Base-by-base conservation (phyloP, 2,797 vertebrate species). In the Erpetoichthys calabaricus region DNA sequence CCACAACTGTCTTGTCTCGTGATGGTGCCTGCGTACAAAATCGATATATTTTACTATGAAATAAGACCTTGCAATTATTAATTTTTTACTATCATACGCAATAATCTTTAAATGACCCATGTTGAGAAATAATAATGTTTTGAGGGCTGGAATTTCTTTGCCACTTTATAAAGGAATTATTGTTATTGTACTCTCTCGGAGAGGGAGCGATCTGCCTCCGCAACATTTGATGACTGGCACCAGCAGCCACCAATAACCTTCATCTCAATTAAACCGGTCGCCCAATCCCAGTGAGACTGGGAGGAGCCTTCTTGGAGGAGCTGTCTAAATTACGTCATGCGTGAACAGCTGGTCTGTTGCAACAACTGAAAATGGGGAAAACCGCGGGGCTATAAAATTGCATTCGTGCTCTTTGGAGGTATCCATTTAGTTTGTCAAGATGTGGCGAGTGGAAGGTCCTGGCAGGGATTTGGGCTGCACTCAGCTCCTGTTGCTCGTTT, bases 261-360 rank as follows among this genome's bases (percentile, higher is more conserved):
- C 51, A 62, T 55, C 69, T 62, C 67, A 76, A 71, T 69, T 5
- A 67, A 63, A 61, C 65, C 65, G 67, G 52, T 58, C 67, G 77
- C 75, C 84, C 72, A 86, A 87, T 87, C 78, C 74, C 68, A 68
- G 72, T 57, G 58, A 47, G 62, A 46, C 63, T 61, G 70, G 78
- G 80, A 67, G 80, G 82, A 67, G 74, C 74, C 45, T 72, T 68
- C 66, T 71, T 67, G 64, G 72, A 69, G 72, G 56, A 71, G 65
- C 74, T 77, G 75, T 77, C 75, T 53, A 63, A 60, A 73, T 86
- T 71, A 87, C 85, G 85, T 87, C 85, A 87, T 80, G 75, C 74
- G 70, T 76, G 80, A 85, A 86, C 84, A 86, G 85, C 84, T 85
- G 85, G 84, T 85, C 78, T 72, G 67, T 80, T 77, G 77, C 78